These are phyloP conservation scores for Poeciliopsis gracilis DNA, from an alignment of 2,797 vertebrate genomes.

Conservation along the genomic window DNA sequence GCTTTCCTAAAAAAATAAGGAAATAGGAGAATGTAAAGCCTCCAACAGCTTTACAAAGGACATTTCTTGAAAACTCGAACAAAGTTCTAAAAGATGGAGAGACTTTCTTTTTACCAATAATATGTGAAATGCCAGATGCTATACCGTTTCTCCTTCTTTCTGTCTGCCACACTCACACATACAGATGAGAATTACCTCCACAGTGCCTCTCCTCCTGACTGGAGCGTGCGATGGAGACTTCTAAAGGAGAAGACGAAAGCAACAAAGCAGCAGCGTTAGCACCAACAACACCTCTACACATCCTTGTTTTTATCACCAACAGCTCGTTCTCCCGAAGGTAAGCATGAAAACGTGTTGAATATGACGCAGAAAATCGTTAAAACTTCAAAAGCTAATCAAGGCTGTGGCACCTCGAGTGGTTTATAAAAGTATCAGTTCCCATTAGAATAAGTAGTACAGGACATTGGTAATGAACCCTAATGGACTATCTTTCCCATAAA, in stretches of 20 bases:
- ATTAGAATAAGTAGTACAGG: slow-evolving; percentile 78
- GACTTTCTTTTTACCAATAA: slow-evolving; percentile 20
- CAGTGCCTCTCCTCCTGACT: slow-evolving; percentile 91
- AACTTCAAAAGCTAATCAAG: slow-evolving; percentile 63
- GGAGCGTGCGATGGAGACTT: slow-evolving; percentile 93
- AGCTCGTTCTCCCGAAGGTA: slow-evolving; percentile 53
- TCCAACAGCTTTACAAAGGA: background rate
- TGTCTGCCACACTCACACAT: slow-evolving; percentile 19
- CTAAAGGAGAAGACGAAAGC: slow-evolving; percentile 79
- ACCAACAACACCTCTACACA: slow-evolving; percentile 24
- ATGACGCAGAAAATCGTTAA: slow-evolving; percentile 66
- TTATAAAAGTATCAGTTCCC: slow-evolving; percentile 75
- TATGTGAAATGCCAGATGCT: slow-evolving; percentile 33
- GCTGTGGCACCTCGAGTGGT: slow-evolving; percentile 70
- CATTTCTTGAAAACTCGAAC: slow-evolving; percentile 23
- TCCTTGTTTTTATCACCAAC: slow-evolving; percentile 65
- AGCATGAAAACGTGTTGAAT: slow-evolving; percentile 54
- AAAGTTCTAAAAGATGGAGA: slow-evolving; percentile 17
- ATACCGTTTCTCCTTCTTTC: background rate
- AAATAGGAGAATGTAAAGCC: background rate
- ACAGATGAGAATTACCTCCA: slow-evolving; percentile 84
- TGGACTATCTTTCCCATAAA: slow-evolving; percentile 75
- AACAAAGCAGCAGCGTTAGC: slow-evolving; percentile 55
- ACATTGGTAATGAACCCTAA: slow-evolving; percentile 79
- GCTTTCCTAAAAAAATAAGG: background rate